Evolutionary conservation across 2,797 vertebrate genomes (phyloP), one percentile per base, ranked within the genome.

Genomic region (Clarias fuscus): DNA sequence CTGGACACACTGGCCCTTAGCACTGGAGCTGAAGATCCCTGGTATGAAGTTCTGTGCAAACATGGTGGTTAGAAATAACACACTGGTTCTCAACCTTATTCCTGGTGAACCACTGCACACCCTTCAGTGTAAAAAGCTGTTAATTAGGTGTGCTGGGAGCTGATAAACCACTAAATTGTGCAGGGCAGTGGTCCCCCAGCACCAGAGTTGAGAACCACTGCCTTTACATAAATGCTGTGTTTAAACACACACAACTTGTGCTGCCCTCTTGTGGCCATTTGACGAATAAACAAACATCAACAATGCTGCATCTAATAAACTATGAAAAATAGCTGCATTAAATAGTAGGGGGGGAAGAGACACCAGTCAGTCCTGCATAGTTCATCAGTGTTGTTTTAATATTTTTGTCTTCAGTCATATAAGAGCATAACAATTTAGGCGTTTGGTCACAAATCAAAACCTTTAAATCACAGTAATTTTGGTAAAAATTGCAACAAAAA

Each of bases 301-400:
- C 33, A 79, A 58, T 58, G n/a, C 24, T 53, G 53, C 5, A 37
- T n/a, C 13, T 6, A n/a, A 53, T 53, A 11, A 53, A 15, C 24
- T 5, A 53, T 76, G 40, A 53, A 75, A 2, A 76, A 37, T 61
- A 80, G 7, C 0, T 15, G 18, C 17, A 40, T 53, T 18, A 67
- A 10, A 65, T 58, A 84, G 7, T 13, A 53, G 11, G 11, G 10
- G 13, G 84, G 71, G 64, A 58, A 62, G 7, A 62, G 0, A 84
- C 7, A 10, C 70, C n/a, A 91, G 13, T 0, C 88, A 78, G 7
- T 1, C 1, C 24, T 30, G 75, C 53, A 14, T 62, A 27, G 87
- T n/a, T 86, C 61, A 89, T 92, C 92, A 90, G 88, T 93, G 89
- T 86, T 90, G 76, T 94, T 93, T 94, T 91, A 86, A 84, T 83